Percentiles rank a stretch among this genome's conserved stretches.
Conservation (phyloP, 1,140 invertebrate species). For the Bombus confusus region DNA sequence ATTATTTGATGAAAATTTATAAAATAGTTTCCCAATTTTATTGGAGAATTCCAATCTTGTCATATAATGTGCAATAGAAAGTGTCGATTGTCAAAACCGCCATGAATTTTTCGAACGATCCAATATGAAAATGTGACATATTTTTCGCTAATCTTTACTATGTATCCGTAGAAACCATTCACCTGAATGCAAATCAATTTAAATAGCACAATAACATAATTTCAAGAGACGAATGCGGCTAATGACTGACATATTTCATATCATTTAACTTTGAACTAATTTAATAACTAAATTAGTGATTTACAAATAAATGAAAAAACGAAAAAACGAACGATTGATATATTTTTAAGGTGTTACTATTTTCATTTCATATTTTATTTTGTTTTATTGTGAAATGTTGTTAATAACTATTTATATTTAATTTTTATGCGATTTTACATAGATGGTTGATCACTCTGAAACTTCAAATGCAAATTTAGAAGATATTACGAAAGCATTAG, state of each 20-base stretch:
- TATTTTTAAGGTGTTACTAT: background rate
- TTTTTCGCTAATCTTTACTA: background rate
- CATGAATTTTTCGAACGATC: background rate
- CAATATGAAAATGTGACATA: background rate
- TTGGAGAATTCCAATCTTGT: too few species aligned
- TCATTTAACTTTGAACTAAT: background rate
- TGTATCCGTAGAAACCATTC: constrained; percentile 16
- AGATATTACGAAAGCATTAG: constrained; percentile 34
- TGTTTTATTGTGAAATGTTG: background rate
- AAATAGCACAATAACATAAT: background rate
- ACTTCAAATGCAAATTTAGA: constrained; percentile 32
- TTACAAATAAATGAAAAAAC: background rate
- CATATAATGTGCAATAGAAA: background rate
- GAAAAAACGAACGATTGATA: background rate
- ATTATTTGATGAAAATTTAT: too few species aligned
- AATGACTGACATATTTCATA: background rate
- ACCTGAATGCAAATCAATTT: constrained; percentile 1
- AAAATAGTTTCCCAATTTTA: background rate
- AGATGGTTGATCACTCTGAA: constrained; percentile 22
- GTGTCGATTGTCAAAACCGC: background rate
- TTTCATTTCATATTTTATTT: background rate
- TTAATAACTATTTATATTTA: background rate
- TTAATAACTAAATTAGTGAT: background rate
- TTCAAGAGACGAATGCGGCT: background rate
- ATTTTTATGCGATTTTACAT: background rate